Conservation (phyloP, 92 coral and sea anemone genomes). For the Nematostella vectensis region DNA sequence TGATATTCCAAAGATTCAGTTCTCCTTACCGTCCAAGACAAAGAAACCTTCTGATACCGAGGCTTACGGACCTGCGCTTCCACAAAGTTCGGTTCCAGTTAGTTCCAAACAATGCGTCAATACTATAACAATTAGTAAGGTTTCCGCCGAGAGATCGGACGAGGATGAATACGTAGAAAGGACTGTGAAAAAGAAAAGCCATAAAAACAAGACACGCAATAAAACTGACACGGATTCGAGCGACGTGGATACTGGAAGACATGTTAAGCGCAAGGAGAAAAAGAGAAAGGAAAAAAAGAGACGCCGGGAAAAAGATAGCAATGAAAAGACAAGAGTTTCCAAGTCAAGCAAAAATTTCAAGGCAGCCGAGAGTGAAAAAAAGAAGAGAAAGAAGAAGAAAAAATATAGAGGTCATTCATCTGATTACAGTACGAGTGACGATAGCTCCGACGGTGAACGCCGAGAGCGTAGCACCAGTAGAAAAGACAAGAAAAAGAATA, state of each 20-base stretch:
- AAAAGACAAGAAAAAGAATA: background rate
- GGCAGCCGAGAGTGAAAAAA: slow-evolving; percentile 22
- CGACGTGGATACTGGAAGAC: background rate
- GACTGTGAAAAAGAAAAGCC: slow-evolving; percentile 2
- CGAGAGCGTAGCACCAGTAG: background rate
- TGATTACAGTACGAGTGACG: background rate
- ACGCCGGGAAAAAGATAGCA: slow-evolving; percentile 9
- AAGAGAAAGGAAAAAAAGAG: slow-evolving; percentile 12
- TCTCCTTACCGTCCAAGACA: background rate
- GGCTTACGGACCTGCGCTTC: slow-evolving; percentile 42
- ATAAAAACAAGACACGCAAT: slow-evolving; percentile 3
- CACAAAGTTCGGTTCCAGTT: slow-evolving; percentile 6
- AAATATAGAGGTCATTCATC: slow-evolving; percentile 3
- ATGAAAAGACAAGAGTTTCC: too few species aligned
- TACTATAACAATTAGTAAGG: background rate
- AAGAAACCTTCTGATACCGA: slow-evolving; percentile 11
- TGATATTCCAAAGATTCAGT: background rate
- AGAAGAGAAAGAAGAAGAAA: slow-evolving; percentile 18
- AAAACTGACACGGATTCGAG: slow-evolving; percentile 1
- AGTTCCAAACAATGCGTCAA: slow-evolving; percentile 1
- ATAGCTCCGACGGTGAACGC: background rate
- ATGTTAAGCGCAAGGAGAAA: background rate
- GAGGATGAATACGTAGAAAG: background rate
- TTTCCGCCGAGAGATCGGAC: slow-evolving; percentile 3
- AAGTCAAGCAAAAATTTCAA: too few species aligned